Evolutionary conservation across 2,888 invertebrate genomes (phyloP).

Genomic region (Ormyrus pomaceus): DNA sequence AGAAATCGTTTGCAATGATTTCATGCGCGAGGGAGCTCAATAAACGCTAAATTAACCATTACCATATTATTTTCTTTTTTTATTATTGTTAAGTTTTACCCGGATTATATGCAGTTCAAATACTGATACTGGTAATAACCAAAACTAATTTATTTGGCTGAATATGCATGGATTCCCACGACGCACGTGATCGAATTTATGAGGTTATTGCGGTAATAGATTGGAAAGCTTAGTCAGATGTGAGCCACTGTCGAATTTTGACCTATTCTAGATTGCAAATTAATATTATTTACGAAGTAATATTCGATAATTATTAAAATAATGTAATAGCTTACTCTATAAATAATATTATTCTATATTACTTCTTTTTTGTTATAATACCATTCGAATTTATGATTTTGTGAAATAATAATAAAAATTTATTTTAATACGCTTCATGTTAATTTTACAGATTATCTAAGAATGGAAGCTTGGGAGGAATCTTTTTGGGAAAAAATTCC

Average conservation of each 20-base stretch:
- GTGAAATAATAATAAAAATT: no score
- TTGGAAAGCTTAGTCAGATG: constrained; percentile 8
- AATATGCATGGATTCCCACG: not conserved
- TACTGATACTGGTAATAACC: not conserved
- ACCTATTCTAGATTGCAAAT: constrained; percentile 12
- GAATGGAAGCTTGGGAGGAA: no score
- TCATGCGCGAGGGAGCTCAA: not conserved
- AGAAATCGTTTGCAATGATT: constrained; percentile 7
- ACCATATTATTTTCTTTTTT: no score
- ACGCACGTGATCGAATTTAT: not conserved
- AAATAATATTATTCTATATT: not conserved
- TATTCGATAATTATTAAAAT: not conserved
- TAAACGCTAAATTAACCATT: no score
- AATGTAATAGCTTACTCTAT: not conserved
- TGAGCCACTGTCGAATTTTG: constrained; percentile 8
- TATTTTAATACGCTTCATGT: no score
- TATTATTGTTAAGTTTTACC: no score
- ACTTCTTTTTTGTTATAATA: not conserved
- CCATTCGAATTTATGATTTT: no score
- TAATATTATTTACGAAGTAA: constrained; percentile 29
- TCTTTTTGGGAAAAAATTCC: no score
- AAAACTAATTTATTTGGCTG: not conserved
- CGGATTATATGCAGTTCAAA: not conserved
- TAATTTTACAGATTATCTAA: no score
- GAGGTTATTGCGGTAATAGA: not conserved